These are phyloP conservation scores for Cottus gobio DNA, from an alignment of 2,113 vertebrate species.

Conservation along the genomic window DNA sequence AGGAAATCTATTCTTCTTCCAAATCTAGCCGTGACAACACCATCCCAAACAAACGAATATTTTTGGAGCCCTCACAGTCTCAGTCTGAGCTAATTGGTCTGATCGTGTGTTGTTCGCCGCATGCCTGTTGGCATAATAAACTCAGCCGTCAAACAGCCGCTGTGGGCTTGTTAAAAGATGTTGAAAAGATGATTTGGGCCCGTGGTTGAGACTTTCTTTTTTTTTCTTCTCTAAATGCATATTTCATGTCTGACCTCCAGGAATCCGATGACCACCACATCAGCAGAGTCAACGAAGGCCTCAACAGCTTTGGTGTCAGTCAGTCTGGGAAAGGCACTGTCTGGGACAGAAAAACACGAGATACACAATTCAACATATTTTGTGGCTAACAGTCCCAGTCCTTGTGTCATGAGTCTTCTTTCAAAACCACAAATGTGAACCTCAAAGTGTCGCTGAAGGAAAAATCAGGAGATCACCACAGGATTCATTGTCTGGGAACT, in stretches of 20 bases:
- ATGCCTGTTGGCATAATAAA: constrained; percentile 27
- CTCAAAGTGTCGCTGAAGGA: not conserved
- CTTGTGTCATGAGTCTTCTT: not conserved
- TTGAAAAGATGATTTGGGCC: constrained; percentile 24
- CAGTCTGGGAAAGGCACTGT: constrained; percentile 67
- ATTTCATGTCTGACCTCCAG: constrained; percentile 87
- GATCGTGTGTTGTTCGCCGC: constrained; percentile 39
- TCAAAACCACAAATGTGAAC: not conserved
- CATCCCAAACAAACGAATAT: constrained; percentile 43
- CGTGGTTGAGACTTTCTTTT: not conserved
- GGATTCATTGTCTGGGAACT: not conserved
- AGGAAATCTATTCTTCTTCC: constrained; percentile 45
- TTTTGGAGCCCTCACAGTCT: constrained; percentile 25
- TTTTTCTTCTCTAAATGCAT: not conserved
- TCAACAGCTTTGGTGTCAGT: constrained; percentile 66
- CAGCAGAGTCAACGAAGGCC: constrained; percentile 85
- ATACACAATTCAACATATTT: not conserved
- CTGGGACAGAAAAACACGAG: constrained; percentile 61
- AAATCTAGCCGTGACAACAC: constrained; percentile 51
- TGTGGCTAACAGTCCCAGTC: not conserved
- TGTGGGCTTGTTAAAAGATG: constrained; percentile 1
- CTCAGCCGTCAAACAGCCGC: constrained; percentile 1
- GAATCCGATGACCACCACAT: constrained; percentile 91
- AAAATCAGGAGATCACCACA: not conserved
- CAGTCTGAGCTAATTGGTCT: constrained; percentile 34